Conservation (phyloP, 2,888 invertebrate genomes). For the Ophion slaviceki region DNA sequence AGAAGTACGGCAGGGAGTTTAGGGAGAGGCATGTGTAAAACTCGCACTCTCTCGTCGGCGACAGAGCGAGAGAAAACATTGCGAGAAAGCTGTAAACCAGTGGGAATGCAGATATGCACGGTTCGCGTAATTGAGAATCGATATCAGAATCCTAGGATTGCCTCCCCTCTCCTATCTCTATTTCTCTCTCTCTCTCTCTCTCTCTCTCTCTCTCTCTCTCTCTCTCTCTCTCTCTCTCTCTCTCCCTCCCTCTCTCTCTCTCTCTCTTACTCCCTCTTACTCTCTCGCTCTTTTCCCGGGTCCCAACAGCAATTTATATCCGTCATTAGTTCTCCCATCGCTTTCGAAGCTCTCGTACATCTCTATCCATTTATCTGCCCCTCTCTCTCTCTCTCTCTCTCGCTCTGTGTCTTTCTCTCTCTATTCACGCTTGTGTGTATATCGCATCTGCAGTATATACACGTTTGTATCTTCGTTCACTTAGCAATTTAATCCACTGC, state of each 20-base stretch:
- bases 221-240: conserved; percentile 22
- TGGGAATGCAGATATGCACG: conserved; percentile 57
- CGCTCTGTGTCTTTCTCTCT: background rate
- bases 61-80: conserved; percentile 53
- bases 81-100: conserved; percentile 48
- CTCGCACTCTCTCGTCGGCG: conserved; percentile 24
- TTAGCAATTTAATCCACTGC: conserved; percentile 58
- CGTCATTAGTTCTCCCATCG: conserved; percentile 63
- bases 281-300: conserved; percentile 29
- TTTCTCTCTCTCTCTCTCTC: conserved; percentile 11
- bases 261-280: conserved; percentile 8
- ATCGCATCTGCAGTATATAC: background rate
- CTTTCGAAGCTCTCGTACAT: conserved; percentile 34
- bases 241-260: conserved; percentile 4
- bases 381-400: background rate
- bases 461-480: conserved; percentile 42
- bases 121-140: conserved; percentile 66
- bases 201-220: conserved; percentile 11
- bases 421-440: background rate
- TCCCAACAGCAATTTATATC: conserved; percentile 61
- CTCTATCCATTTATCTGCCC: conserved; percentile 36
- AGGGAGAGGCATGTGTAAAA: conserved; percentile 5
- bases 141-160: conserved; percentile 60
- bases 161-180: background rate
- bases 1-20: conserved; percentile 2